These are phyloP conservation scores for Trichacis sp. DNA, from an alignment of 2,888 invertebrate species.

Conservation along the genomic window DNA sequence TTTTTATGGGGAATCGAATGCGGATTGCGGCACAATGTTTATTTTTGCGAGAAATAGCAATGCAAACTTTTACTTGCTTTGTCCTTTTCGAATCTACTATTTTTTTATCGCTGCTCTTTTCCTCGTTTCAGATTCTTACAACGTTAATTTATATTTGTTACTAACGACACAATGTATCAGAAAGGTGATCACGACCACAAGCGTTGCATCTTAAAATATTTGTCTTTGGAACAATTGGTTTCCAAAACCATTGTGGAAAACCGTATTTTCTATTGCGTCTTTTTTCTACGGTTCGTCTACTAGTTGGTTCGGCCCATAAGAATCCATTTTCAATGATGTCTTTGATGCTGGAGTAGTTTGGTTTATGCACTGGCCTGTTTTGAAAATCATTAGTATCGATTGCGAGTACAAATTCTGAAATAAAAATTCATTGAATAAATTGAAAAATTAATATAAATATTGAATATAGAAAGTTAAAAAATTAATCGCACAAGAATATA, in stretches of 20 bases:
- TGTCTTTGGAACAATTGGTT: conserved; percentile 79
- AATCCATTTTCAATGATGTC: conserved; percentile 81
- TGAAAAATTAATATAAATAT: too few relatives aligned
- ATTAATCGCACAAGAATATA: too few relatives aligned
- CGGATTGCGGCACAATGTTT: too few relatives aligned
- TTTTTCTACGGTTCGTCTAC: conserved; percentile 81
- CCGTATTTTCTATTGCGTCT: conserved; percentile 82
- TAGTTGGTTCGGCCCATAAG: conserved; percentile 86
- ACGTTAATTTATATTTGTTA: too few relatives aligned
- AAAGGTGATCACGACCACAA: conserved; percentile 89
- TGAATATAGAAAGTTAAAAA: too few relatives aligned
- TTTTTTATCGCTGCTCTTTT: too few relatives aligned
- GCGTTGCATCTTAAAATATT: conserved; percentile 81
- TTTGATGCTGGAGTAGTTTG: conserved; percentile 71
- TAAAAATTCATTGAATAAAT: conserved; percentile 1
- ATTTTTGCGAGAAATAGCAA: too few relatives aligned
- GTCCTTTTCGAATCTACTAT: too few relatives aligned
- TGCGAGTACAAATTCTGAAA: conserved; percentile 23
- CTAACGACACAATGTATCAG: conserved; percentile 85
- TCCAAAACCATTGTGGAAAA: conserved; percentile 75
- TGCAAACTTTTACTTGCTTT: too few relatives aligned
- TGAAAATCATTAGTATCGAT: conserved; percentile 14
- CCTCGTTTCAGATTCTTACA: too few relatives aligned
- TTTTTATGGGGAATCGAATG: too few relatives aligned
- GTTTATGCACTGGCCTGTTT: not conserved